Base-by-base conservation (phyloP, 2,113 vertebrate species). In the Megaleporinus macrocephalus region DNA sequence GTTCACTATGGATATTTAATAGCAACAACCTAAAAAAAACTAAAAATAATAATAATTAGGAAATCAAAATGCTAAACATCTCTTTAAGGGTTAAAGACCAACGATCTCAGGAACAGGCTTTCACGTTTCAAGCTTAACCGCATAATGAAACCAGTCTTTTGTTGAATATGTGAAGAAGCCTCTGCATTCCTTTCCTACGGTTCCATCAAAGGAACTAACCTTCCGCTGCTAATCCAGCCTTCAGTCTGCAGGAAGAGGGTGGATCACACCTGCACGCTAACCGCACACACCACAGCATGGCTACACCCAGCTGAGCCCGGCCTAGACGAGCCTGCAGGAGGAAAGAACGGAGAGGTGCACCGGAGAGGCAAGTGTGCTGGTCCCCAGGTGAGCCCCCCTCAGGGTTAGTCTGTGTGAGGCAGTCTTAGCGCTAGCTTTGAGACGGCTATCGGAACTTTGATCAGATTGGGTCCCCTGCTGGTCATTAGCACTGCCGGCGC, bases 371-470 rank as follows among this genome's bases (percentile, higher is more conserved):
- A 61, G 81, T 47, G 24, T 27, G 59, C 9, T 14, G 57, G 53
- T 74, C 78, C 36, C 13, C 79, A 78, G 76, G 65, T 44, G 72
- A 79, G 61, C 47, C 41, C 4, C 71, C 74, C 83, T 78, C 33
- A 16, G 83, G 70, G 73, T 70, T 47, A 41, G 63, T 74, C 41
- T 10, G 66, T 36, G 30, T 15, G 63, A 53, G 63, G 49, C 13
- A 18, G 83, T 33, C 55, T 76, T 84, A 84, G 63, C 36, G n/a
- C n/a, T 20, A 80, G 77, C 61, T 79, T 75, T 62, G 63, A 41
- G 59, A 29, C 74, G 26, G 72, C 27, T 57, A 82, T 71, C 59
- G 4, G 53, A 49, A 76, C 81, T 85, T 81, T 81, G 81, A 85
- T 85, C 81, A 49, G 53, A 78, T 30, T 10, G 78, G 62, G 68